These are phyloP conservation scores for Aromia moschata DNA, from an alignment of 2,888 invertebrate genomes.

Conservation along the genomic window DNA sequence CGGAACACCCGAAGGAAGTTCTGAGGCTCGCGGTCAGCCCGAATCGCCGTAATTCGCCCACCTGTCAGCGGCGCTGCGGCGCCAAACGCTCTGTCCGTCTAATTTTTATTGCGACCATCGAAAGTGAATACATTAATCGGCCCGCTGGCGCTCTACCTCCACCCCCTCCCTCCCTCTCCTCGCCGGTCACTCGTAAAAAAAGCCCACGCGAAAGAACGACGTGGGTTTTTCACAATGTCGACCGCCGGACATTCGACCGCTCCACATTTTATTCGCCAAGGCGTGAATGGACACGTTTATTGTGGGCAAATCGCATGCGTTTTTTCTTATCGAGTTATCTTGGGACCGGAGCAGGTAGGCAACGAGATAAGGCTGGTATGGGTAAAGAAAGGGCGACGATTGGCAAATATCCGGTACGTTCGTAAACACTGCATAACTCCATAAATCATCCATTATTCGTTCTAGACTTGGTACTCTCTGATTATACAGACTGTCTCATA, in stretches of 20 bases:
- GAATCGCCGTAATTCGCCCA: constrained; percentile 41
- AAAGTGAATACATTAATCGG: constrained; percentile 42
- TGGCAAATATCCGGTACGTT: too few species aligned
- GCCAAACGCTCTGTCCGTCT: constrained; percentile 37
- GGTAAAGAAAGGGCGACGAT: neutral
- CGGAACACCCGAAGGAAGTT: neutral
- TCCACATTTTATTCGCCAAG: constrained; percentile 8
- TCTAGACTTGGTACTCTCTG: too few species aligned
- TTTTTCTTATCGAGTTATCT: neutral
- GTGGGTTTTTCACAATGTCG: constrained; percentile 25
- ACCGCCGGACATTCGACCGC: constrained; percentile 7
- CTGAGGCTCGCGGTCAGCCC: constrained; percentile 18
- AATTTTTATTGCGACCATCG: constrained; percentile 36
- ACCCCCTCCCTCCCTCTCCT: too few species aligned
- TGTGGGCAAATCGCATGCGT: constrained; percentile 1
- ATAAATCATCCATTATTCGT: too few species aligned
- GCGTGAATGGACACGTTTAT: too few species aligned
- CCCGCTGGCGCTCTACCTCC: constrained; percentile 20
- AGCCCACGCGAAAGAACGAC: constrained; percentile 31
- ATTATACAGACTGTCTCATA: too few species aligned
- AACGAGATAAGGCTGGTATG: neutral
- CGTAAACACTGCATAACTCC: too few species aligned
- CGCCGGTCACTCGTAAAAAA: constrained; percentile 31
- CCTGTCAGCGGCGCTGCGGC: constrained; percentile 37
- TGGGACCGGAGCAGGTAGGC: neutral